Conservation (phyloP, 1,140 invertebrate species). For the Chionoecetes opilio region DNA sequence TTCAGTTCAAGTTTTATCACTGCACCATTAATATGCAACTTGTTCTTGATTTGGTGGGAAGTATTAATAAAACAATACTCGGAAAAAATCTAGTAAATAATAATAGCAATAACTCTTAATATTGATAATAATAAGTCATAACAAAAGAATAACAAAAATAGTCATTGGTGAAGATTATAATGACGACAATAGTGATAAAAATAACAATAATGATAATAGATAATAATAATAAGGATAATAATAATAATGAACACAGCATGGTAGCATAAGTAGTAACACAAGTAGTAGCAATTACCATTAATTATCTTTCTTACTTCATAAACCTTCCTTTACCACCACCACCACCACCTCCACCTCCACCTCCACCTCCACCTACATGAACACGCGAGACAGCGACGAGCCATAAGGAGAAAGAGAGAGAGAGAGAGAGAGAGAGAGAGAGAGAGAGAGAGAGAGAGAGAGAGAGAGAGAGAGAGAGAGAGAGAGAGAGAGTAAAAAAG, state of each 20-base stretch:
- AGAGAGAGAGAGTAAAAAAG: too few species aligned
- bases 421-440: neutral
- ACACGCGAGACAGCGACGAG: neutral
- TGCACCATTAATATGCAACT: neutral
- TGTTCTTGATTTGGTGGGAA: neutral
- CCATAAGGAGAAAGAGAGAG: conserved; percentile 21
- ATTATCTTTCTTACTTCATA: neutral
- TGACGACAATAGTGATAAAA: neutral
- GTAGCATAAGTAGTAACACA: neutral
- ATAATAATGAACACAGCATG: neutral
- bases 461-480: conserved; percentile 34
- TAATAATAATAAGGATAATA: neutral
- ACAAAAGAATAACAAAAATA: neutral
- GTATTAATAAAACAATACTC: too few species aligned
- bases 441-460: neutral
- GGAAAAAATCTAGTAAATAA: too few species aligned
- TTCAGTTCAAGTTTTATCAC: neutral
- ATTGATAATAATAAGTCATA: too few species aligned
- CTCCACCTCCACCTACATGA: neutral
- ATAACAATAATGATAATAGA: conserved; percentile 12
- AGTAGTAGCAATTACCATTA: neutral
- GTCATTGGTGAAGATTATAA: neutral
- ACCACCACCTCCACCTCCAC: neutral
- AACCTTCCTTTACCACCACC: neutral
- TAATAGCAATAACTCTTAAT: too few species aligned